A percentile compares a stretch with the other conserved stretches of the same genome.
These are phyloP conservation scores for Diplodus puntazzo DNA, from an alignment of 2,797 vertebrate genomes.

Conservation along the genomic window DNA sequence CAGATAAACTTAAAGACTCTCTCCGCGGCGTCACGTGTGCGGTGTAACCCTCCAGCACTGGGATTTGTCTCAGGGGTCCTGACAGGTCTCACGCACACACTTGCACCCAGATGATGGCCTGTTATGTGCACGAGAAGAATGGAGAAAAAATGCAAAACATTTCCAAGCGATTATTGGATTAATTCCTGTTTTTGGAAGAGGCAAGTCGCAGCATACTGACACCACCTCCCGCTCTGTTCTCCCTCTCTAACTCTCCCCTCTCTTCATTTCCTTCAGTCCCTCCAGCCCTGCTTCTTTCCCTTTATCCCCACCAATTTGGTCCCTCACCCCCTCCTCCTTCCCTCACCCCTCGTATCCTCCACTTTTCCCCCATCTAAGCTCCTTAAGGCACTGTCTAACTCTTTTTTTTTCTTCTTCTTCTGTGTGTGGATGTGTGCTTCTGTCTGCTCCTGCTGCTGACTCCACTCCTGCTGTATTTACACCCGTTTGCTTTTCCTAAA, in stretches of 20 bases:
- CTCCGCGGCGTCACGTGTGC: neutral
- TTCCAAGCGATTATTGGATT: slow-evolving; percentile 68
- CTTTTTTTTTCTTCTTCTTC: slow-evolving; percentile 24
- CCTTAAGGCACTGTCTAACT: slow-evolving; percentile 64
- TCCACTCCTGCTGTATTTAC: slow-evolving; percentile 61
- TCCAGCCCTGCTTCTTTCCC: slow-evolving; percentile 46
- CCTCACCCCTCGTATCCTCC: slow-evolving; percentile 25
- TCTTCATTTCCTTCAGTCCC: slow-evolving; percentile 38
- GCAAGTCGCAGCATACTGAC: slow-evolving; percentile 41
- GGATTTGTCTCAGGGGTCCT: slow-evolving; percentile 33
- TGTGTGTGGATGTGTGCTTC: slow-evolving; percentile 34
- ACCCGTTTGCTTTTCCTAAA: slow-evolving; percentile 54
- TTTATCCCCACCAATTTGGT: slow-evolving; percentile 46
- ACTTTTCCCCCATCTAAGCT: slow-evolving; percentile 53
- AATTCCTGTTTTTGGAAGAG: slow-evolving; percentile 59
- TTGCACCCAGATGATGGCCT: slow-evolving; percentile 34
- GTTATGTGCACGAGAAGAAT: slow-evolving; percentile 42
- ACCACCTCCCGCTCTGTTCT: slow-evolving; percentile 5
- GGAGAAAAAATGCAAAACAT: slow-evolving; percentile 59
- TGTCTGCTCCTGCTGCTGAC: slow-evolving; percentile 49
- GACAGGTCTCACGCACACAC: slow-evolving; percentile 40
- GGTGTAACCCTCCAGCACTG: slow-evolving; percentile 17
- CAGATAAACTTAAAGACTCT: slow-evolving; percentile 51
- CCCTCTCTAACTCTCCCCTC: slow-evolving; percentile 15
- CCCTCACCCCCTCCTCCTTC: neutral